These are phyloP conservation scores for Sitophilus oryzae DNA, from an alignment of 1,140 invertebrate species.

Conservation along the genomic window DNA sequence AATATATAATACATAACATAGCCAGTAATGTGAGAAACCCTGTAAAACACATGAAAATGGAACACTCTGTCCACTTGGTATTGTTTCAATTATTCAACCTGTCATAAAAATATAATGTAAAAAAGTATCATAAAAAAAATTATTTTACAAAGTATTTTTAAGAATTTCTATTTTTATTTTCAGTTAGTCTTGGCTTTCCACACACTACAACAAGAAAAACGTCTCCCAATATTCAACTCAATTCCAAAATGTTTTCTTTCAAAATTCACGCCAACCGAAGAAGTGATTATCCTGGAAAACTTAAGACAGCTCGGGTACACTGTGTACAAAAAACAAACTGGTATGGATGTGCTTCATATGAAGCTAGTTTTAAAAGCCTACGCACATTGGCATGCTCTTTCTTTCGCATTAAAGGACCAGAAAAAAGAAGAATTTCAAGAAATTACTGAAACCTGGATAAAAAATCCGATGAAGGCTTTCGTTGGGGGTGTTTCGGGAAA, in stretches of 20 bases:
- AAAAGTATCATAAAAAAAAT: too few relatives aligned
- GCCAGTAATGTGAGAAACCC: too few relatives aligned
- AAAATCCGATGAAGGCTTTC: constrained; percentile 11
- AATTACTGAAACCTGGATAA: constrained; percentile 5
- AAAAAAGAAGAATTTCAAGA: constrained; percentile 30
- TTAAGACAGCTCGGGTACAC: constrained; percentile 42
- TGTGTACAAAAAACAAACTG: constrained; percentile 44
- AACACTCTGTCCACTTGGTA: too few relatives aligned
- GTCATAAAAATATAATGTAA: too few relatives aligned
- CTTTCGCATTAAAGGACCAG: constrained; percentile 45
- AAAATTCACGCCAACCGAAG: constrained; percentile 40
- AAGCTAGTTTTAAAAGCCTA: constrained; percentile 45
- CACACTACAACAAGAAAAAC: constrained; percentile 11
- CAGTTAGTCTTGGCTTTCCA: not conserved
- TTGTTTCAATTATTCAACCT: too few relatives aligned
- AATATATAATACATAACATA: too few relatives aligned
- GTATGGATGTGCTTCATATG: constrained; percentile 44
- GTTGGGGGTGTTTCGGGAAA: constrained; percentile 6
- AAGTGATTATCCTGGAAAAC: constrained; percentile 52
- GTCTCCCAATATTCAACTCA: constrained; percentile 28
- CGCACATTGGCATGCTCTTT: constrained; percentile 50
- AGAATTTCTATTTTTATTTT: not conserved
- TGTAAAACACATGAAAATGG: too few relatives aligned
- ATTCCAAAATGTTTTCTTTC: constrained; percentile 43
- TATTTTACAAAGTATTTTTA: not conserved